Conservation (phyloP, 2,888 invertebrate genomes). For the Colostygia pectinataria region DNA sequence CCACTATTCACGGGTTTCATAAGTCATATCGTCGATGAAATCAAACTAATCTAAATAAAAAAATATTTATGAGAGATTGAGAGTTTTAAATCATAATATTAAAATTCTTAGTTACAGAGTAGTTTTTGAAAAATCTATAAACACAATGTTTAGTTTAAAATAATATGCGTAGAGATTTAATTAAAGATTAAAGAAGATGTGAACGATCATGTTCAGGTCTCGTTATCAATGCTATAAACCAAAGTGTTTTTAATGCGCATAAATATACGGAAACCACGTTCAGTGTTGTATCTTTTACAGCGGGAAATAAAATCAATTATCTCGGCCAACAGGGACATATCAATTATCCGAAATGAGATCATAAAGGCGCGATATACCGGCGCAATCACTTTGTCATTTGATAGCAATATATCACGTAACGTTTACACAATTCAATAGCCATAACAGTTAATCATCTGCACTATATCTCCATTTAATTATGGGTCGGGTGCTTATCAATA, state of each 20-base stretch:
- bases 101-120: too few relatives aligned
- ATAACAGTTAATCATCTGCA: slow-evolving; percentile 44
- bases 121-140: too few relatives aligned
- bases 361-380: slow-evolving; percentile 34
- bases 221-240: too few relatives aligned
- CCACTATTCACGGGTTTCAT: too few relatives aligned
- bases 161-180: too few relatives aligned
- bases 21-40: too few relatives aligned
- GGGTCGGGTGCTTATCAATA: slow-evolving; percentile 57
- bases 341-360: slow-evolving; percentile 36
- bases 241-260: not conserved
- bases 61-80: too few relatives aligned
- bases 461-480: slow-evolving; percentile 49
- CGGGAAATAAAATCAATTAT: slow-evolving; percentile 34
- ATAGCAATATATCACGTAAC: slow-evolving; percentile 36
- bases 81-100: too few relatives aligned
- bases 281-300: slow-evolving; percentile 19
- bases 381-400: slow-evolving; percentile 35
- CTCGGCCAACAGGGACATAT: slow-evolving; percentile 30
- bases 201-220: too few relatives aligned
- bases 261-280: slow-evolving; percentile 6
- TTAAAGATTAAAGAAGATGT: too few relatives aligned
- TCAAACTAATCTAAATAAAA: too few relatives aligned
- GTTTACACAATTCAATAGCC: slow-evolving; percentile 37
- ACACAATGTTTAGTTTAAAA: too few relatives aligned